Evolutionary conservation across 1,140 invertebrate species (phyloP), one percentile per base, ranked within the genome.

Genomic region (Drosophila nigrodunni): DNA sequence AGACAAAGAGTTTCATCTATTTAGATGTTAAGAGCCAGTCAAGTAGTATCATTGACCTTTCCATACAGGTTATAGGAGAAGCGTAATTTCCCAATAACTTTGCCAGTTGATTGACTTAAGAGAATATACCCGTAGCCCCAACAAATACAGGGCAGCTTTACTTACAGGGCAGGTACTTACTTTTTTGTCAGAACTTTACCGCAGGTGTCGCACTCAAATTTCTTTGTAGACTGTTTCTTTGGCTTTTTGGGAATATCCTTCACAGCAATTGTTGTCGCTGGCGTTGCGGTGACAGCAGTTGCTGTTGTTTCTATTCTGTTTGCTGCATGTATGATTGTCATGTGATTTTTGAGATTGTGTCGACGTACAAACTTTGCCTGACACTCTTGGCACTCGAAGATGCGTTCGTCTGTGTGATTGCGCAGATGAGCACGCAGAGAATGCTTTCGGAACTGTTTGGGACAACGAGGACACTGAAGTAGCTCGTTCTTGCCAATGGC

Each of bases 321-420:
- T 10, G 30, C 3, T 65, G 58, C 21, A 68, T 95, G 95, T 39
- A 92, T 91, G 11, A 79, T 93, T 61, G 92, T 93, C 3, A 93
- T 79, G 78, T 95, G 95, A 58, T 93, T 93, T 30, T 93, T 90
- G 34, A 96, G 92, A 75, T 94, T 95, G 30, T 94, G 94, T 72
- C 94, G 94, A 13, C 95, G 93, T 0, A 94, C 95, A 87, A 98
- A 98, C 41, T 94, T 94, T 0, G 93, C 87, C 0, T 81, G 82
- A 82, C 96, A 97, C 25, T 77, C 37, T 5, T 52, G 18, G 70
- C 96, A 97, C 15, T 94, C 85, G 73, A 94, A 97, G 0, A 96
- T 96, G 73, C 96, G 95, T 85, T 98, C 97, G 15, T 96, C 95
- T 0, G 96, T 97, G 81, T 96, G 96, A 34, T 94, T 93, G 21